Conservation (phyloP, 2,888 invertebrate species). For the Tiliacea aurago region DNA sequence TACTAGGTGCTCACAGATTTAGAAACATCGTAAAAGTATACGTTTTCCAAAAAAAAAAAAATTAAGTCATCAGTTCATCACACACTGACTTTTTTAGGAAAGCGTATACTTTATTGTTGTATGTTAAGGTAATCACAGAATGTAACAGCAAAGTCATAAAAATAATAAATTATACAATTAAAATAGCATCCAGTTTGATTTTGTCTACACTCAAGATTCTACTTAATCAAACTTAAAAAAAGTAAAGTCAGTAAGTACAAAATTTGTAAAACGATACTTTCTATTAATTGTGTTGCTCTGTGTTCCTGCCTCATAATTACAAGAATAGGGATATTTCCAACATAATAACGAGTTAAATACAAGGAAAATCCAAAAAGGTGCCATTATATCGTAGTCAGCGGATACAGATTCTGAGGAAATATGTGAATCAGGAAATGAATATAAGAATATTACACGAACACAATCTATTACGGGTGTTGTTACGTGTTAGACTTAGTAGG, state of each 20-base stretch:
- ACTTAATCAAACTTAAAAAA: no score
- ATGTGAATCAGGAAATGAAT: constrained; percentile 67
- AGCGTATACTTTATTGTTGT: no score
- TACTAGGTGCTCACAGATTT: no score
- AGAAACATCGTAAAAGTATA: no score
- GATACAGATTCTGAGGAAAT: constrained; percentile 60
- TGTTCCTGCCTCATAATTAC: background rate
- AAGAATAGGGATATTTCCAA: constrained; percentile 14
- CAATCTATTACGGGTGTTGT: constrained; percentile 37
- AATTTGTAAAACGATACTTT: background rate
- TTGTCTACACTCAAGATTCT: background rate
- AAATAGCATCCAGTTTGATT: no score
- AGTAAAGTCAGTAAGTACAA: background rate
- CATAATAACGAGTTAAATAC: constrained; percentile 62
- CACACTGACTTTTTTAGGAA: no score
- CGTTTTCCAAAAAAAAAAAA: no score
- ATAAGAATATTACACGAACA: constrained; percentile 43
- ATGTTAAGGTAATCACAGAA: no score
- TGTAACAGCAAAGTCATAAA: no score
- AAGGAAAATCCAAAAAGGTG: constrained; percentile 77
- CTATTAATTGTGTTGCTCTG: background rate
- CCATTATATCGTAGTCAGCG: constrained; percentile 65
- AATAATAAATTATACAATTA: no score
- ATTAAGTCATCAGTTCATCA: no score
- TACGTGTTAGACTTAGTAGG: constrained; percentile 32